Conservation (phyloP, 2,888 invertebrate genomes). For the Sphinx pinastri region DNA sequence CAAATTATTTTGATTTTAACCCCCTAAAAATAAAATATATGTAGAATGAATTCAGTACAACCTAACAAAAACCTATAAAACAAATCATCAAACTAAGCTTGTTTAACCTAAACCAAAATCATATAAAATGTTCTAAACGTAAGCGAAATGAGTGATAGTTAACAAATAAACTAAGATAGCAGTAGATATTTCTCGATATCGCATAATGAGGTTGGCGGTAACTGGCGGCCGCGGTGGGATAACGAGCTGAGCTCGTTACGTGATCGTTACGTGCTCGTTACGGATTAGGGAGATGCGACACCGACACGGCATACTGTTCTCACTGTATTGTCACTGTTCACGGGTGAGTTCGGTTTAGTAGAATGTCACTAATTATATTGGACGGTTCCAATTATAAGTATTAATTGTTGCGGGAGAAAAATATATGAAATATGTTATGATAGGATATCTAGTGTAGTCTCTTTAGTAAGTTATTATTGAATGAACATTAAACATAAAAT, state of each 20-base stretch:
- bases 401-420: not conserved
- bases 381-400: not conserved
- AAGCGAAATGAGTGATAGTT: constrained; percentile 30
- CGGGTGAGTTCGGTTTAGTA: not conserved
- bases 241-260: constrained; percentile 59
- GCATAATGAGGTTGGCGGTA: constrained; percentile 62
- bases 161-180: constrained; percentile 44
- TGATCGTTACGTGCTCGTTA: constrained; percentile 48
- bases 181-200: constrained; percentile 40
- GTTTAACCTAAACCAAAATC: no score
- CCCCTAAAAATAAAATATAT: no score
- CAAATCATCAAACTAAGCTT: no score
- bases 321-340: constrained; percentile 10
- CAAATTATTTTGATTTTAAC: no score
- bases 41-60: no score
- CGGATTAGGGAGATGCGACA: constrained; percentile 52
- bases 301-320: constrained; percentile 23
- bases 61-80: no score
- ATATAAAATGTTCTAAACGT: not conserved
- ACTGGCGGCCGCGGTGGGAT: constrained; percentile 50
- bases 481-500: no score
- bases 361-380: not conserved
- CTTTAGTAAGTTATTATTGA: no score
- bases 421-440: not conserved
- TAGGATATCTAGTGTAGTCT: no score